A percentile compares a stretch with the other conserved stretches of the same genome.
Evolutionary conservation across 2,888 invertebrate species (phyloP).

Genomic region (Poecilobothrus nobilitatus): DNA sequence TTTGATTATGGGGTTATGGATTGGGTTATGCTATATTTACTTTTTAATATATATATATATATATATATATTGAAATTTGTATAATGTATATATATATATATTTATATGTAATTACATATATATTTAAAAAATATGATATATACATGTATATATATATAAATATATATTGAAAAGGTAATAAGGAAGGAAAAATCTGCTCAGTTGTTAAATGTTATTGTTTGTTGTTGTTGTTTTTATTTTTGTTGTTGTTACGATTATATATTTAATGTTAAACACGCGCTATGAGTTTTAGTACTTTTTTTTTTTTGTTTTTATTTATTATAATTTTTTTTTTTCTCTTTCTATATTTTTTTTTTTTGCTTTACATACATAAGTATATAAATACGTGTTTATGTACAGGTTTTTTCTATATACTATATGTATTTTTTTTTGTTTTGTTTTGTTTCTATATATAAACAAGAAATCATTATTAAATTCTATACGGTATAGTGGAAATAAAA

Average conservation of each 20-base stretch:
- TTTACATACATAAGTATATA: no score
- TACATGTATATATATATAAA: constrained; percentile 1
- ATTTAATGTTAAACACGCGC: constrained; percentile 12
- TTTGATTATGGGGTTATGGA: constrained; percentile 6
- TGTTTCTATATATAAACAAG: no score
- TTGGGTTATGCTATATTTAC: not conserved
- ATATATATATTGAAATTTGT: not conserved
- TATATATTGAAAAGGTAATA: constrained; percentile 12
- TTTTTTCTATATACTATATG: no score
- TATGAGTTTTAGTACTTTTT: not conserved
- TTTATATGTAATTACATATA: not conserved
- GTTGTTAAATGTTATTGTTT: constrained; percentile 13
- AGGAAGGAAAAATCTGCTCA: constrained; percentile 5
- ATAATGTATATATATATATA: not conserved
- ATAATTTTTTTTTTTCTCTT: no score
- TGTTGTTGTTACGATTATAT: constrained; percentile 12
- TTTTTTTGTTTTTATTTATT: no score
- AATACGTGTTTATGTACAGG: no score
- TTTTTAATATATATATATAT: not conserved
- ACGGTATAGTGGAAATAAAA: no score
- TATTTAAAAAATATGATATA: not conserved
- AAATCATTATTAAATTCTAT: no score
- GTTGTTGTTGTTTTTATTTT: constrained; percentile 20
- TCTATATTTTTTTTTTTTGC: no score
- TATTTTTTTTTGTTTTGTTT: no score